Evolutionary conservation across 2,888 invertebrate species (phyloP), one percentile per base, ranked within the genome.

Genomic region (Spisula subtruncata): DNA sequence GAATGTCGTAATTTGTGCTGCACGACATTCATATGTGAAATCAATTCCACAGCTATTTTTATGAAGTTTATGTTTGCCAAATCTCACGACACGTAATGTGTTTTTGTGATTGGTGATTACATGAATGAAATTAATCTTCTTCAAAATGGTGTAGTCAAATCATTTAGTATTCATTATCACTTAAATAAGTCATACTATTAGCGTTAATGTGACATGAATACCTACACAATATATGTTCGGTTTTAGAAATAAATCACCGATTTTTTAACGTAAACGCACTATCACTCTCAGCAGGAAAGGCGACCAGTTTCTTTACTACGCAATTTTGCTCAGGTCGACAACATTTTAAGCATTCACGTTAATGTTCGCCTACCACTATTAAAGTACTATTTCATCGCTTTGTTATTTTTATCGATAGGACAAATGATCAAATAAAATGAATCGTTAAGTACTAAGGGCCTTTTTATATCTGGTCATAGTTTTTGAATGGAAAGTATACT

Each of bases 381-480:
- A 35, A 75, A 75, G 5, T 18, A 32, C 75, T 16, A 75, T 35
- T 75, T 75, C 75, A 75, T 35, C 14, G 35, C 75, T 75, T 75
- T 75, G 75, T 75, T 32, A 75, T 75, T 25, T 75, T 25, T 75
- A 75, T 32, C 18, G 75, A 75, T 16, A 20, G 32, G 75, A 35
- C 75, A 75, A 75, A 32, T 32, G 35, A 75, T 32, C 35, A 75
- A 32, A 75, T 75, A 75, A 35, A 75, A 75, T 35, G 32, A 75
- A 75, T 75, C 75, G 32, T 75, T 35, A 75, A 75, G 75, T 32
- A 75, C 75, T 12, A 35, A 6, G 18, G 35, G 75, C 75, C 46
- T 84, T 84, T 84, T 84, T 75, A 84, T 84, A 84, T 84, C 84
- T 84, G 84, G 84, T 75, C 84, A 84, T 51, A 75, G 75, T n/a